Evolutionary conservation across 1,140 invertebrate genomes (phyloP).

Genomic region (Diorhabda elongata): DNA sequence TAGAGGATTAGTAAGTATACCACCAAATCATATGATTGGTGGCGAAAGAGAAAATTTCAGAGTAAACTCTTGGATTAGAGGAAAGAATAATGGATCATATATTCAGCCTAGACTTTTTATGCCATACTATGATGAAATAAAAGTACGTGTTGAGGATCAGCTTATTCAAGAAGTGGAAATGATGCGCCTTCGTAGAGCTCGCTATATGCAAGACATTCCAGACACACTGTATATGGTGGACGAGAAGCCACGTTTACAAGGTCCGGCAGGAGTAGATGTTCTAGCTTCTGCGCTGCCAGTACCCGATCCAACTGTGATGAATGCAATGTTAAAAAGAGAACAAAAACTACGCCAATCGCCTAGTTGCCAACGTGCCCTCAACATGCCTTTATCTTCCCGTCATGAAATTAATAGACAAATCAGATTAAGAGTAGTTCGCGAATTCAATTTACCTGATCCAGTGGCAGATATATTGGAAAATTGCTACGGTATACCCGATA

Average conservation of each 20-base stretch:
- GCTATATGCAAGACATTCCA: conserved; percentile 72
- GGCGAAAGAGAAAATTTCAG: conserved; percentile 64
- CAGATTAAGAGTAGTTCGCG: conserved; percentile 82
- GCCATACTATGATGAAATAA: conserved; percentile 92
- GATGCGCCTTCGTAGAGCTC: conserved; percentile 63
- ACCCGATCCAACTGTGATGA: conserved; percentile 68
- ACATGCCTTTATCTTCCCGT: conserved; percentile 69
- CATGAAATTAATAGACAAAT: conserved; percentile 74
- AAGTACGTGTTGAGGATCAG: conserved; percentile 82
- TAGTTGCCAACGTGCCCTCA: conserved; percentile 70
- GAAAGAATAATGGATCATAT: conserved; percentile 75
- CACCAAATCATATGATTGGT: conserved; percentile 83
- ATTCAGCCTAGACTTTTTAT: conserved; percentile 84
- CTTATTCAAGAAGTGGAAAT: conserved; percentile 75
- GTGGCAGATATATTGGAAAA: conserved; percentile 79
- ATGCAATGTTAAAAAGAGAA: conserved; percentile 81
- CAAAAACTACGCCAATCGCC: conserved; percentile 78
- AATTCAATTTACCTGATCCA: conserved; percentile 89
- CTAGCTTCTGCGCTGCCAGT: conserved; percentile 60
- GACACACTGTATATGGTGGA: conserved; percentile 91
- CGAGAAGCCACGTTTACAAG: conserved; percentile 54
- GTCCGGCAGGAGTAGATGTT: conserved; percentile 60
- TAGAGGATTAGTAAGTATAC: conserved; percentile 78
- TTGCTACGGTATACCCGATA: conserved; percentile 41
- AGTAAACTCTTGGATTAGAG: conserved; percentile 83